These are phyloP conservation scores for Pristionchus fissidentatus DNA, from an alignment of 2,888 invertebrate species.

Conservation along the genomic window DNA sequence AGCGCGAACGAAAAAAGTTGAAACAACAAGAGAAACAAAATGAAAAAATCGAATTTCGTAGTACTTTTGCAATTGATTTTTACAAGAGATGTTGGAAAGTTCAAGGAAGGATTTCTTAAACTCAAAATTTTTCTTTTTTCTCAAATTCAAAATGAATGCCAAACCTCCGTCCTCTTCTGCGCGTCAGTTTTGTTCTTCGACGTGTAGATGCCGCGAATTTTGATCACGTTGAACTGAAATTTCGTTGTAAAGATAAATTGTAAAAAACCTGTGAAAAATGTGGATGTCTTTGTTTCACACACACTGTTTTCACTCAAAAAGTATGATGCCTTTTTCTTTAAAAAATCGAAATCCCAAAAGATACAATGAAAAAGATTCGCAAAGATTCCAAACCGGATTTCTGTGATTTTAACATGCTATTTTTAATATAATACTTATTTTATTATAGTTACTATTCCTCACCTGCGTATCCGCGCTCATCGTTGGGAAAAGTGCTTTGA, in stretches of 20 bases:
- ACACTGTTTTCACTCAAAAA: no score
- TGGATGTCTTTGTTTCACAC: no score
- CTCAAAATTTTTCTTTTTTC: no score
- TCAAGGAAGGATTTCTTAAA: no score
- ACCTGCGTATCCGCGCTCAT: conserved; percentile 34
- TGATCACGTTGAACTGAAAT: neutral
- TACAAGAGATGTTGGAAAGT: no score
- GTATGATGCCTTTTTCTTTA: no score
- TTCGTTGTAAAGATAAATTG: neutral
- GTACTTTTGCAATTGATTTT: no score
- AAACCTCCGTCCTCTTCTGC: conserved; percentile 25
- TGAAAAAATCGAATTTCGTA: no score
- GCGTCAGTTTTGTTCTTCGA: neutral
- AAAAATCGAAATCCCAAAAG: no score
- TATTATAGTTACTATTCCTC: neutral
- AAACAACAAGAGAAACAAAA: neutral
- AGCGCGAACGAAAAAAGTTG: neutral
- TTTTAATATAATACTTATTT: neutral
- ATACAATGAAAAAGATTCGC: neutral
- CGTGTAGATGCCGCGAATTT: neutral
- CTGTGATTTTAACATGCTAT: no score
- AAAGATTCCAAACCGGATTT: no score
- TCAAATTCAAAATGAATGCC: neutral
- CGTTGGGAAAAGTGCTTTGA: conserved; percentile 35
- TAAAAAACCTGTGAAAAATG: no score